These are phyloP conservation scores for Cynodonichthys magdalenae DNA, from an alignment of 2,797 vertebrate genomes.

Conservation along the genomic window DNA sequence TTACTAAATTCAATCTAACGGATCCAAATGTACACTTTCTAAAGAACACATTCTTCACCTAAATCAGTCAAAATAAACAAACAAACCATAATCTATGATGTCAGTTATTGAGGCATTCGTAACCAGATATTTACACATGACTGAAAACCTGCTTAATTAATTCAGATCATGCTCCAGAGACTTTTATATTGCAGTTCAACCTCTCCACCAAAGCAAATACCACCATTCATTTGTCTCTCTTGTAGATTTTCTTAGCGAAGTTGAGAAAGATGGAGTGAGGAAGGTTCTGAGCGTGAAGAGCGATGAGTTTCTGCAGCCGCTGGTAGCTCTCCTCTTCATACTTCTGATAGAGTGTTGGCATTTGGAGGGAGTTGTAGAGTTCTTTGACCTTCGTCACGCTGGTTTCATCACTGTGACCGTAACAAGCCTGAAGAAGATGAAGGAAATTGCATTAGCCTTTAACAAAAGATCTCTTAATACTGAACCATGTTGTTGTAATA, in stretches of 20 bases:
- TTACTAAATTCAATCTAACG: too few relatives aligned
- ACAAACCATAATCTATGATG: too few relatives aligned
- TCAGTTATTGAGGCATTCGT: slow-evolving; percentile 10
- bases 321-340: slow-evolving; percentile 90
- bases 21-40: too few relatives aligned
- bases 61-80: too few relatives aligned
- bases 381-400: slow-evolving; percentile 89
- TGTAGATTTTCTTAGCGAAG: slow-evolving; percentile 91
- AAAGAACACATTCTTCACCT: too few relatives aligned
- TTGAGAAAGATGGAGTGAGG: slow-evolving; percentile 86
- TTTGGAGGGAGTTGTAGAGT: slow-evolving; percentile 84
- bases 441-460: not conserved
- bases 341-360: slow-evolving; percentile 77
- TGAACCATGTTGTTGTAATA: too few relatives aligned
- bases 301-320: slow-evolving; percentile 85
- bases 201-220: not conserved
- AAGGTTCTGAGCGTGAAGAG: slow-evolving; percentile 75
- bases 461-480: too few relatives aligned
- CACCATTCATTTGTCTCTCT: slow-evolving; percentile 87
- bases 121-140: slow-evolving; percentile 26
- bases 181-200: too few relatives aligned
- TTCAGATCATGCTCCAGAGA: not conserved
- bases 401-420: slow-evolving; percentile 83
- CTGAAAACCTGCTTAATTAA: not conserved
- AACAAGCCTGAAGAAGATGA: slow-evolving; percentile 84